Evolutionary conservation across 1,140 invertebrate species (phyloP).

Genomic region (Lordiphosa collinella): DNA sequence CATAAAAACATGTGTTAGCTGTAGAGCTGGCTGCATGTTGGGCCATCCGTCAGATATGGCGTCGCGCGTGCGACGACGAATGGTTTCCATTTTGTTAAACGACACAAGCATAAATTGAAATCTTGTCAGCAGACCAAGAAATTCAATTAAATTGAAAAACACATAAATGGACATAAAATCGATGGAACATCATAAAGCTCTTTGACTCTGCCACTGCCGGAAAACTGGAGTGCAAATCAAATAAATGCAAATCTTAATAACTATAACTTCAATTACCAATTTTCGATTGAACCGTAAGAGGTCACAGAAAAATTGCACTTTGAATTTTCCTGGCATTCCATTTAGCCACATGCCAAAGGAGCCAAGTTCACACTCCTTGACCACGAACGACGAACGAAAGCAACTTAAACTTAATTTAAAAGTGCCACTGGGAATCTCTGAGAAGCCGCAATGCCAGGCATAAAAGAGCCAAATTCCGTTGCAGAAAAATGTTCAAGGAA

Average conservation of each 20-base stretch:
- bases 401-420: conserved; percentile 64
- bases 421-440: conserved; percentile 28
- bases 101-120: conserved; percentile 48
- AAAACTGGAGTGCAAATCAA: conserved; percentile 8
- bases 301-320: too few relatives aligned
- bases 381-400: conserved; percentile 26
- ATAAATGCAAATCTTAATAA: not conserved
- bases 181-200: conserved; percentile 2
- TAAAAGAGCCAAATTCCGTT: conserved; percentile 52
- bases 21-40: conserved; percentile 51
- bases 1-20: conserved; percentile 64
- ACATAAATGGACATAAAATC: conserved; percentile 20
- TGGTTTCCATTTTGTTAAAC: conserved; percentile 33
- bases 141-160: conserved; percentile 48
- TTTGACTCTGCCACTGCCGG: not conserved
- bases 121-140: conserved; percentile 60
- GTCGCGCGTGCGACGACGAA: conserved; percentile 40
- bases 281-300: conserved; percentile 1
- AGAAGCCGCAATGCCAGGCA: conserved; percentile 39
- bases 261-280: conserved; percentile 6
- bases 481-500: conserved; percentile 51
- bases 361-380: conserved; percentile 27
- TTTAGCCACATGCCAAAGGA: not conserved
- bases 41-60: conserved; percentile 67
- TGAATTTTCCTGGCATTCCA: conserved; percentile 1